Percentiles rank a stretch among this genome's conserved stretches.
phyloP scores from a whole-genome alignment of 2,888 invertebrate genomes.

The Cryptocheilus praepositus region DNA sequence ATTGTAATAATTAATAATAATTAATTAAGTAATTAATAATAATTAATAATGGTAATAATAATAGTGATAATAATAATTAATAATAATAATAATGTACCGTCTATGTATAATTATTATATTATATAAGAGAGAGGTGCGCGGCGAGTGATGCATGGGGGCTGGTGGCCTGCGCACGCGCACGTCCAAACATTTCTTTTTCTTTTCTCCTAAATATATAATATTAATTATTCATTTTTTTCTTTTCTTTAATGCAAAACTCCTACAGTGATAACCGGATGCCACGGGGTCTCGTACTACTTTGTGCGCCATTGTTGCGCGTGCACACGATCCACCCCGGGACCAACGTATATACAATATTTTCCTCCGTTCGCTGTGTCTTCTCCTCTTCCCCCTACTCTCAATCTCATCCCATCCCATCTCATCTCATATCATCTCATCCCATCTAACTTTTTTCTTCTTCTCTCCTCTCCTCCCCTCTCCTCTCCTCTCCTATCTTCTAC shows the following conservation, averaged over 20 bases:
- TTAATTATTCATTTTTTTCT: conserved; percentile 64
- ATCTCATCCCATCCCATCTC: conserved; percentile 30
- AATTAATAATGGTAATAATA: conserved; percentile 67
- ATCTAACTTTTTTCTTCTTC: conserved; percentile 14
- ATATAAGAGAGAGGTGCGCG: conserved; percentile 71
- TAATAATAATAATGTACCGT: conserved; percentile 62
- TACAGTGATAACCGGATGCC: conserved; percentile 71
- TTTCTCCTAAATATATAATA: conserved; percentile 59
- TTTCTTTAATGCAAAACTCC: conserved; percentile 71
- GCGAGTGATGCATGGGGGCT: conserved; percentile 65
- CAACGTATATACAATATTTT: conserved; percentile 73
- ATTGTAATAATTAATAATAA: conserved; percentile 61
- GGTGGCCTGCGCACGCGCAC: conserved; percentile 69
- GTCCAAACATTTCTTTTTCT: conserved; percentile 61
- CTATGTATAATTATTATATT: conserved; percentile 74
- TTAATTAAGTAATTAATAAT: conserved; percentile 56
- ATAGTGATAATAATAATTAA: conserved; percentile 47
- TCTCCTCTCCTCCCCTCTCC: conserved; percentile 29
- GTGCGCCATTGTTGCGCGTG: conserved; percentile 69
- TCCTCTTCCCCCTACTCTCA: conserved; percentile 27
- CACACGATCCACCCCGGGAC: conserved; percentile 71
- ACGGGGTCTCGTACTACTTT: conserved; percentile 60
- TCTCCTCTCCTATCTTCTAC: too few species aligned
- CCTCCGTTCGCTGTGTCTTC: conserved; percentile 27
- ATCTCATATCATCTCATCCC: conserved; percentile 19